phyloP scores from a whole-genome alignment of 30 jellyfish, hydroid and myxozoan genomes.

The Pelagia noctiluca region DNA sequence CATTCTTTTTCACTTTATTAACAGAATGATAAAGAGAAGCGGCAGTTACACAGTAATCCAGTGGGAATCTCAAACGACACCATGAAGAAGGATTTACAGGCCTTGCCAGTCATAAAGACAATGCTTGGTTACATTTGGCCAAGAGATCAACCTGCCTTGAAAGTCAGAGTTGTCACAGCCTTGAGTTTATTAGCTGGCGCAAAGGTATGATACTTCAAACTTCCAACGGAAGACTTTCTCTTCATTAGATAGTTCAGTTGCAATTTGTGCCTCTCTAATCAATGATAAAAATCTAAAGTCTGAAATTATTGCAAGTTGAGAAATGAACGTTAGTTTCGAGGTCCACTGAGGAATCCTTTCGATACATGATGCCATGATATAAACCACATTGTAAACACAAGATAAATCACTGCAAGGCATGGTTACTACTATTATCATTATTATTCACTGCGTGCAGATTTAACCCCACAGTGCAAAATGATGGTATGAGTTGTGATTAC shows the following conservation, averaged over 20 bases:
- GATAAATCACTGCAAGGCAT: background rate
- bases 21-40: slow-evolving; percentile 56
- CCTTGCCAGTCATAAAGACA: slow-evolving; percentile 83
- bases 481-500: background rate
- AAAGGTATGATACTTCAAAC: slow-evolving; percentile 54
- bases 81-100: slow-evolving; percentile 75
- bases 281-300: too few species aligned
- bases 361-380: background rate
- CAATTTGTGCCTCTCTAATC: too few species aligned
- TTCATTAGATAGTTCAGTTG: too few species aligned
- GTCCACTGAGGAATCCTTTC: too few species aligned
- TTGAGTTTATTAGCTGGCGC: slow-evolving; percentile 90
- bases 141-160: slow-evolving; percentile 87
- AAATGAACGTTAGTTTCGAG: too few species aligned
- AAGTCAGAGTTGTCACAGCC: slow-evolving; percentile 95
- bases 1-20: too few species aligned
- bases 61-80: slow-evolving; percentile 67
- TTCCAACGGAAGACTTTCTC: too few species aligned
- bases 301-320: too few species aligned
- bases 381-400: background rate
- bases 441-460: background rate
- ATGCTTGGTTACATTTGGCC: slow-evolving; percentile 95
- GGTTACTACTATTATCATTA: background rate
- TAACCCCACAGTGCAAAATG: background rate
- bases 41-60: slow-evolving; percentile 71